Conservation (phyloP, 1,140 invertebrate species). For the Formica selysi region DNA sequence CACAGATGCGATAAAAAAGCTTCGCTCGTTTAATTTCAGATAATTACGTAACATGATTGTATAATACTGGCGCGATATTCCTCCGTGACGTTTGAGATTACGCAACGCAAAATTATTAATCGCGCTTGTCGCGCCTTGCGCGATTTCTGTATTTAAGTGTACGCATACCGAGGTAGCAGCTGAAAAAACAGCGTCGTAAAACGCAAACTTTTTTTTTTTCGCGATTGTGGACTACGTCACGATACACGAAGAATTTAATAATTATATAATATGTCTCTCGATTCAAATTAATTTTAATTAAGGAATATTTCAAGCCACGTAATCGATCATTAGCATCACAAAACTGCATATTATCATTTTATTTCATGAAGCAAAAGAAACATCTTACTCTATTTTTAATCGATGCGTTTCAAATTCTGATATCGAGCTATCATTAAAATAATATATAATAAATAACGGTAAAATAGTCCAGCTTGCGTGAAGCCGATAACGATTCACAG, state of each 20-base stretch:
- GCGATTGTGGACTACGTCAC: background rate
- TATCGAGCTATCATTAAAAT: background rate
- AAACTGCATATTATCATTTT: conserved; percentile 7
- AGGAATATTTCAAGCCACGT: background rate
- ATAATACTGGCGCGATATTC: background rate
- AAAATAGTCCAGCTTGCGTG: background rate
- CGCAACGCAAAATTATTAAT: conserved; percentile 44
- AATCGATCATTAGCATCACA: background rate
- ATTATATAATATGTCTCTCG: background rate
- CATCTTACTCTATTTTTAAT: background rate
- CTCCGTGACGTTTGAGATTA: background rate
- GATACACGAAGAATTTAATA: background rate
- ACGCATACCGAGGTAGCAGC: background rate
- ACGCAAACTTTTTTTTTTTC: background rate
- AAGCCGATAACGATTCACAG: conserved; percentile 36
- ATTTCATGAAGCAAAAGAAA: background rate
- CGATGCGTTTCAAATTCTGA: background rate
- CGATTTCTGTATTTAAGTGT: conserved; percentile 35
- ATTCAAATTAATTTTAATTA: background rate
- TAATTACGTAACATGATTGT: conserved; percentile 30
- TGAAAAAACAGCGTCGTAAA: conserved; percentile 31
- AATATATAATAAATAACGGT: conserved; percentile 2
- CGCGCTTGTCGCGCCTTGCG: conserved; percentile 4
- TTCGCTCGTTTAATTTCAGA: background rate
- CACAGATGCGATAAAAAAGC: background rate